Percentiles rank a stretch among this genome's conserved stretches.
phyloP scores from a whole-genome alignment of 2,113 vertebrate species.

The Dryoscopus gambensis region DNA sequence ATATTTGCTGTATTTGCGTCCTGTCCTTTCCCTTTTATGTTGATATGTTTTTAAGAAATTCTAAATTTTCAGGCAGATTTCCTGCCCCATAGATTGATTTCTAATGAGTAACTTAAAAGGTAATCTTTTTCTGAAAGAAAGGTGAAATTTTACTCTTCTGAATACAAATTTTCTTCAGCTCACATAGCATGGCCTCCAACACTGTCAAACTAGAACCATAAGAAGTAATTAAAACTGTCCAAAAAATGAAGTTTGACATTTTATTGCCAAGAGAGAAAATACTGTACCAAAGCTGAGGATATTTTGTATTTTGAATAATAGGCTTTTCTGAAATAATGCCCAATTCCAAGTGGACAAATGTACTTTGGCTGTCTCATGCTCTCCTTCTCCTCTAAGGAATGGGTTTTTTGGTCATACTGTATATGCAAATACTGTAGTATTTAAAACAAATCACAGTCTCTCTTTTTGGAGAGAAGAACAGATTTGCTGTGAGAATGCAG shows the following conservation, averaged over 20 bases:
- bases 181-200: accelerated
- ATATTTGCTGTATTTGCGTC: not conserved
- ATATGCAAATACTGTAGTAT: not conserved
- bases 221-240: not conserved
- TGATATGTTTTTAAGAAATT: not conserved
- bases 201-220: not conserved
- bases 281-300: not conserved
- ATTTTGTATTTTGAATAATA: not conserved
- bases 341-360: not conserved
- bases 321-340: not conserved
- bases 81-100: not conserved
- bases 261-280: not conserved
- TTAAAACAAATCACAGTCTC: not conserved
- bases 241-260: not conserved
- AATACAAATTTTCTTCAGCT: not conserved
- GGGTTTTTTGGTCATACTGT: not conserved
- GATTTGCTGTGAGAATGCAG: not conserved
- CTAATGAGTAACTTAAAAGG: not conserved
- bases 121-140: not conserved
- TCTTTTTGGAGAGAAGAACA: not conserved
- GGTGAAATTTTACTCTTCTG: not conserved
- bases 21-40: not conserved
- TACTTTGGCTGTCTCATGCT: not conserved
- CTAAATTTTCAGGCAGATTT: not conserved
- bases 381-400: not conserved